These are phyloP conservation scores for Ypsolopha sequella DNA, from an alignment of 2,888 invertebrate genomes.

Conservation along the genomic window DNA sequence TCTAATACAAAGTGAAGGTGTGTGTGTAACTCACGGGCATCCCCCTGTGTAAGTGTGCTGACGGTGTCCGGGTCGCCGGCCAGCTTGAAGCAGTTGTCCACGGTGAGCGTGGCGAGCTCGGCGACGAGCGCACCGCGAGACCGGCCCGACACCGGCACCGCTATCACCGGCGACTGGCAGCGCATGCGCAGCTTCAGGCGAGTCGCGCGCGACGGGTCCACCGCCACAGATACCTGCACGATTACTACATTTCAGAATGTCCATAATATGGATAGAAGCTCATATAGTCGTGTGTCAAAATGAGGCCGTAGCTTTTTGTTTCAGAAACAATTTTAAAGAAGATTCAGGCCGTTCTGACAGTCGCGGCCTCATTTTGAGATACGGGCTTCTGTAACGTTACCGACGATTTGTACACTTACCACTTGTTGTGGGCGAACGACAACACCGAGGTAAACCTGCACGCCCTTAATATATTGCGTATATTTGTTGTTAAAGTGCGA, in stretches of 20 bases:
- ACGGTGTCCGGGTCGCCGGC: slow-evolving; percentile 70
- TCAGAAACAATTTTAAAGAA: too few species aligned
- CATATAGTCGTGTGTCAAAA: too few species aligned
- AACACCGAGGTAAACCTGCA: too few species aligned
- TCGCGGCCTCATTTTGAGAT: too few species aligned
- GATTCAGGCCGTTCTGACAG: too few species aligned
- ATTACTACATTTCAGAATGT: not conserved
- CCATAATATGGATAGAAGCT: too few species aligned
- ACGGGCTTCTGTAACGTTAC: too few species aligned
- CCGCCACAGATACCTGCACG: slow-evolving; percentile 14
- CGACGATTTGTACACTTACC: not conserved
- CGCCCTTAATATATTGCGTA: too few species aligned
- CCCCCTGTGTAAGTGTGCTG: slow-evolving; percentile 47
- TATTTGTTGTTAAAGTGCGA: too few species aligned
- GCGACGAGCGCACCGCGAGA: slow-evolving; percentile 83
- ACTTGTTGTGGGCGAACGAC: not conserved
- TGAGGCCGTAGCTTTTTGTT: too few species aligned
- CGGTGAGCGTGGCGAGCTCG: slow-evolving; percentile 82
- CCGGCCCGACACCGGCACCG: slow-evolving; percentile 87
- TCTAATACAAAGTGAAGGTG: too few species aligned
- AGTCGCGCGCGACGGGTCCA: slow-evolving; percentile 68
- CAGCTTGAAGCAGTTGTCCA: slow-evolving; percentile 81
- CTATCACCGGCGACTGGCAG: slow-evolving; percentile 79
- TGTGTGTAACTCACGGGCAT: slow-evolving; percentile 27
- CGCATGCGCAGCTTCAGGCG: slow-evolving; percentile 71